Percentiles rank a stretch among this genome's conserved stretches.
Evolutionary conservation across 2,888 invertebrate species (phyloP).

Genomic region (Andrena haemorrhoa): DNA sequence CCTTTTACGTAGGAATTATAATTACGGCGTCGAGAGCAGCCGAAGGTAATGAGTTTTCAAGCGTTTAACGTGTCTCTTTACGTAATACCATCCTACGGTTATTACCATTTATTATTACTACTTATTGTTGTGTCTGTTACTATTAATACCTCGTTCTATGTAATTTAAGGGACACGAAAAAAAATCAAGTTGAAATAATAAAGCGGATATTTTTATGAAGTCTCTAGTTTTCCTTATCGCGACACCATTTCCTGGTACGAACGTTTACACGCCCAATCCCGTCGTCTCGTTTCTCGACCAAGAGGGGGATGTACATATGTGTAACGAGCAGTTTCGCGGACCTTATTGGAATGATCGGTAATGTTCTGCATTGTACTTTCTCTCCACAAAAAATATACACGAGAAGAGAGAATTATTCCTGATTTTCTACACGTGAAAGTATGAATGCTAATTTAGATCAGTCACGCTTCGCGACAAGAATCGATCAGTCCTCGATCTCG

Average conservation of each 20-base stretch:
- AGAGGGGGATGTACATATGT: not conserved
- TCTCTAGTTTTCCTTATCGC: conserved; percentile 16
- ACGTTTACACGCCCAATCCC: not conserved
- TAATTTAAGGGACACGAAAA: conserved; percentile 59
- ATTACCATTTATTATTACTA: conserved; percentile 48
- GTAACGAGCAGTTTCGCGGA: conserved; percentile 21
- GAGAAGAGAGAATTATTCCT: conserved; percentile 31
- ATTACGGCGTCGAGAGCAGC: conserved; percentile 26
- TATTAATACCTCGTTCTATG: conserved; percentile 64
- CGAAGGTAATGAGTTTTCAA: conserved; percentile 46
- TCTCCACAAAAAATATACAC: not conserved
- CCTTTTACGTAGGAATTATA: conserved; percentile 59
- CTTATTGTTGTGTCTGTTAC: conserved; percentile 65
- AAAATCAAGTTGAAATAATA: conserved; percentile 66
- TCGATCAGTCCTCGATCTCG: not conserved
- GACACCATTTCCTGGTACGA: not conserved
- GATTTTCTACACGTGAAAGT: too few species aligned
- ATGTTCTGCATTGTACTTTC: conserved; percentile 46
- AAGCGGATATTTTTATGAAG: conserved; percentile 75
- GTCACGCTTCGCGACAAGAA: not conserved
- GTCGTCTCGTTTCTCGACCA: not conserved
- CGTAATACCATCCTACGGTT: conserved; percentile 44
- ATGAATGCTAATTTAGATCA: too few species aligned
- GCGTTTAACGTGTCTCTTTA: conserved; percentile 57
- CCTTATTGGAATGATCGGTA: conserved; percentile 57